Percentiles rank a stretch among this genome's conserved stretches.
Conservation (phyloP, 2,888 invertebrate species). For the Hedychridium roseum region DNA sequence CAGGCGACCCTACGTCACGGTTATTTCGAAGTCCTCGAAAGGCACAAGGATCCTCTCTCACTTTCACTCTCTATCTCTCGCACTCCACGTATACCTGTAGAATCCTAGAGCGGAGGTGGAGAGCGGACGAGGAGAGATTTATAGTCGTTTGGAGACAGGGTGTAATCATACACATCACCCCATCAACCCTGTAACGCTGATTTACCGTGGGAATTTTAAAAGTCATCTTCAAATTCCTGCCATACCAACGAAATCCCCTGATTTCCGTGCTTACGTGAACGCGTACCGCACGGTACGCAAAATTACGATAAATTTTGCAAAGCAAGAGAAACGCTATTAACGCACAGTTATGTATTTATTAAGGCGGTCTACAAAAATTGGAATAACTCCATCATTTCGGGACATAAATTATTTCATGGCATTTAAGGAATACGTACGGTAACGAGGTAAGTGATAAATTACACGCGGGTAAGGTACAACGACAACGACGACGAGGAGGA, state of each 20-base stretch:
- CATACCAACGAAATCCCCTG: slow-evolving; percentile 38
- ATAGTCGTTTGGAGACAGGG: slow-evolving; percentile 61
- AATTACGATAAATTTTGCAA: too few relatives aligned
- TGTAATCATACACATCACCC: slow-evolving; percentile 64
- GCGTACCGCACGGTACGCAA: too few relatives aligned
- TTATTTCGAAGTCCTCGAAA: slow-evolving; percentile 36
- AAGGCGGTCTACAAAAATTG: too few relatives aligned
- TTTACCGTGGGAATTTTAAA: slow-evolving; percentile 63
- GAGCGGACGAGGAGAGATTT: slow-evolving; percentile 49
- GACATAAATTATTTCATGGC: too few relatives aligned
- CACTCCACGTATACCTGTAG: slow-evolving; percentile 38
- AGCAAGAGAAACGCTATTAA: too few relatives aligned
- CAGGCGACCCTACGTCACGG: slow-evolving; percentile 26
- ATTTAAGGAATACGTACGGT: too few relatives aligned
- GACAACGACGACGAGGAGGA: too few relatives aligned
- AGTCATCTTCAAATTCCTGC: slow-evolving; percentile 47
- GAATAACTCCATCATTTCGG: too few relatives aligned
- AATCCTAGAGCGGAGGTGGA: slow-evolving; percentile 41
- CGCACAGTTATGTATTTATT: too few relatives aligned
- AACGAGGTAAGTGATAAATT: too few relatives aligned
- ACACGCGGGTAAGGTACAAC: too few relatives aligned
- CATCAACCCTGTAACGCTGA: slow-evolving; percentile 61
- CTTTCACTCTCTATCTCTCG: neutral
- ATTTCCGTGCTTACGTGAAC: too few relatives aligned
- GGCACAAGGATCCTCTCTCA: slow-evolving; percentile 20